Percentiles rank a stretch among this genome's conserved stretches.
These are phyloP conservation scores for Channa striata DNA, from an alignment of 2,797 vertebrate genomes.

Conservation along the genomic window DNA sequence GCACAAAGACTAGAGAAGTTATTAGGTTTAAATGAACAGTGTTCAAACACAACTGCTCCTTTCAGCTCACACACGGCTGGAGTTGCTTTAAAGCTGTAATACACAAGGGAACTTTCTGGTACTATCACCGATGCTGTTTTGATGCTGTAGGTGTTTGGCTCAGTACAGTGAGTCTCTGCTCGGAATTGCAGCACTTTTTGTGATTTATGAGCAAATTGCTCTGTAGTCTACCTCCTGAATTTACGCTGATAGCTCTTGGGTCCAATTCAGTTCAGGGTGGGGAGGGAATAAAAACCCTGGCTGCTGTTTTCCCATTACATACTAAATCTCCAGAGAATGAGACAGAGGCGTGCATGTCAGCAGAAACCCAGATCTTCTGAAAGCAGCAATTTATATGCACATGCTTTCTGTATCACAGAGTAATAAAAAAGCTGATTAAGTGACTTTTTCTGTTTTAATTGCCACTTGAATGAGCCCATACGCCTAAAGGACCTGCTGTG, in stretches of 20 bases:
- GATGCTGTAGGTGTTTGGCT: slow-evolving; percentile 36
- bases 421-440: slow-evolving; percentile 63
- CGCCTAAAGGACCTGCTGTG: slow-evolving; percentile 40
- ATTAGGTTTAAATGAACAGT: too few species aligned
- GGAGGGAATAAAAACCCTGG: slow-evolving; percentile 7
- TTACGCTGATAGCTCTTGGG: slow-evolving; percentile 59
- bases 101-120: background rate
- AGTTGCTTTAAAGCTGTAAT: slow-evolving; percentile 6
- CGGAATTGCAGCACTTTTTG: slow-evolving; percentile 40
- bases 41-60: background rate
- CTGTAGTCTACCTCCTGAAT: slow-evolving; percentile 48
- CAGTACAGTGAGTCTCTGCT: slow-evolving; percentile 20
- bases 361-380: slow-evolving; percentile 51
- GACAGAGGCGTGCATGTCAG: slow-evolving; percentile 52
- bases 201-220: slow-evolving; percentile 62
- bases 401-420: slow-evolving; percentile 40
- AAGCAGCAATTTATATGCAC: slow-evolving; percentile 63
- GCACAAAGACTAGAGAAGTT: too few species aligned
- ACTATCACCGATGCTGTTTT: slow-evolving; percentile 6
- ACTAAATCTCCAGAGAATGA: slow-evolving; percentile 66
- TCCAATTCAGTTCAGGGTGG: slow-evolving; percentile 49
- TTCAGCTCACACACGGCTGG: background rate
- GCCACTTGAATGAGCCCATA: slow-evolving; percentile 39
- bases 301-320: slow-evolving; percentile 58
- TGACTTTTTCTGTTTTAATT: slow-evolving; percentile 70